Percentiles rank a stretch among this genome's conserved stretches.
phyloP scores from a whole-genome alignment of 2,113 vertebrate genomes.

The Empidonax alnorum region DNA sequence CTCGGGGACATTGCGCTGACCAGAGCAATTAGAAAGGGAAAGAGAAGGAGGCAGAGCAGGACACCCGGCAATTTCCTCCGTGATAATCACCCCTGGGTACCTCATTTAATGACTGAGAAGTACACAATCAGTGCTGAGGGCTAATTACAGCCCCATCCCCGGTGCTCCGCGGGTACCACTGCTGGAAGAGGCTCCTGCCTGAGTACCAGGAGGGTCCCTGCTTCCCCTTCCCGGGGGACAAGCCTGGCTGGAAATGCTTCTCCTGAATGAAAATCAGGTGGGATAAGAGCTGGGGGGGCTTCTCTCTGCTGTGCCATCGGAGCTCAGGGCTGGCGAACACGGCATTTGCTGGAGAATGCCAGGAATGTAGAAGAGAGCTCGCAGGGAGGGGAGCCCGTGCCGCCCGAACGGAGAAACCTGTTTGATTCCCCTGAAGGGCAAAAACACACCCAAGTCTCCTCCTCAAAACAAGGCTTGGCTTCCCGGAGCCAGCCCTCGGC shows the following conservation, averaged over 20 bases:
- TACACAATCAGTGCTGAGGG: background rate
- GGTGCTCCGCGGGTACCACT: background rate
- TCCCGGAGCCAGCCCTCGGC: constrained; percentile 34
- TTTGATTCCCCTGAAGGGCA: constrained; percentile 73
- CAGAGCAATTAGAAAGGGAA: constrained; percentile 3
- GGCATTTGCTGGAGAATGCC: constrained; percentile 21
- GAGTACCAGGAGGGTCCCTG: accelerated
- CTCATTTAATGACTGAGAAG: background rate
- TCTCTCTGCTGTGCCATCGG: background rate
- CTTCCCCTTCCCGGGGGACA: accelerated
- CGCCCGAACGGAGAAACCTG: constrained; percentile 72
- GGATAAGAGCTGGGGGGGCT: background rate
- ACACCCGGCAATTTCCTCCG: background rate
- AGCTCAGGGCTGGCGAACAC: background rate
- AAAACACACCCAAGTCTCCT: constrained; percentile 71
- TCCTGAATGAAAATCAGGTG: background rate
- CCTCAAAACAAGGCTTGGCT: constrained; percentile 63
- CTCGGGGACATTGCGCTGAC: background rate
- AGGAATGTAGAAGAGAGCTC: constrained; percentile 72
- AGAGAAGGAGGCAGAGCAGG: background rate
- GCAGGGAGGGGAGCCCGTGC: background rate
- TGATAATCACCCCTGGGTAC: background rate
- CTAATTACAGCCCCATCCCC: background rate
- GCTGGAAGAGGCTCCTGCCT: background rate
- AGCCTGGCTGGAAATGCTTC: accelerated